Percentiles rank a stretch among this genome's conserved stretches.
These are phyloP conservation scores for Heterotis niloticus DNA, from an alignment of 2,113 vertebrate species.

Conservation along the genomic window DNA sequence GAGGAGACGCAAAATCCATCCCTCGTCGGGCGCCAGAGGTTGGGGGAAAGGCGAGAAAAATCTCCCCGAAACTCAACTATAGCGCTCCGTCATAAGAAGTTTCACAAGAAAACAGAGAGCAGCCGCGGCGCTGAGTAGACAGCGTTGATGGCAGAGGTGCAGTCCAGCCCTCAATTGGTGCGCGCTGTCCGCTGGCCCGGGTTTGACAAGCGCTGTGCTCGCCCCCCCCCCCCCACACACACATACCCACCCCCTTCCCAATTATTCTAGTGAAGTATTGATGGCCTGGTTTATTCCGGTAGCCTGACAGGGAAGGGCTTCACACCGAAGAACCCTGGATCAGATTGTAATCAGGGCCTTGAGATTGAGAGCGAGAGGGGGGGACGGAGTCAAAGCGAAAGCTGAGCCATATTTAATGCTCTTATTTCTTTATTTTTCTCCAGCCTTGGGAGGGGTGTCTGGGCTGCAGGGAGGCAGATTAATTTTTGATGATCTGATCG, in stretches of 20 bases:
- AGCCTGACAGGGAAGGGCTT: constrained; percentile 72
- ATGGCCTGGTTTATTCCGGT: constrained; percentile 79
- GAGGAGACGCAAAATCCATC: constrained; percentile 6
- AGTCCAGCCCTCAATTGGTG: constrained; percentile 60
- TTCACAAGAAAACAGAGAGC: background rate
- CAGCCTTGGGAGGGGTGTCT: constrained; percentile 72
- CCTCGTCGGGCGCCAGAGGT: constrained; percentile 59
- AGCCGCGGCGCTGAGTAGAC: background rate
- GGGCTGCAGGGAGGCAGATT: constrained; percentile 77
- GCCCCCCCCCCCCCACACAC: constrained; percentile 62
- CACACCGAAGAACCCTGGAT: constrained; percentile 71
- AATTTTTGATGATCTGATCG: constrained; percentile 86
- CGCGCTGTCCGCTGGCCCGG: constrained; percentile 44
- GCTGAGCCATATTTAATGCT: constrained; percentile 54
- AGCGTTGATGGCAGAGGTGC: background rate
- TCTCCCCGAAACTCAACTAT: constrained; percentile 61
- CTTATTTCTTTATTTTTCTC: constrained; percentile 74
- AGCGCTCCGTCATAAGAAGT: background rate
- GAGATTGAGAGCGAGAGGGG: constrained; percentile 50
- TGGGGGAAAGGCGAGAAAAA: constrained; percentile 62
- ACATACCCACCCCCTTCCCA: constrained; percentile 67
- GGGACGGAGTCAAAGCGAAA: constrained; percentile 4
- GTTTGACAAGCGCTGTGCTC: constrained; percentile 41
- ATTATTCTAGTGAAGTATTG: constrained; percentile 83
- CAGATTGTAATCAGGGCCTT: constrained; percentile 78